Evolutionary conservation across 2,797 vertebrate genomes (phyloP).

Genomic region (Hydrolagus colliei): DNA sequence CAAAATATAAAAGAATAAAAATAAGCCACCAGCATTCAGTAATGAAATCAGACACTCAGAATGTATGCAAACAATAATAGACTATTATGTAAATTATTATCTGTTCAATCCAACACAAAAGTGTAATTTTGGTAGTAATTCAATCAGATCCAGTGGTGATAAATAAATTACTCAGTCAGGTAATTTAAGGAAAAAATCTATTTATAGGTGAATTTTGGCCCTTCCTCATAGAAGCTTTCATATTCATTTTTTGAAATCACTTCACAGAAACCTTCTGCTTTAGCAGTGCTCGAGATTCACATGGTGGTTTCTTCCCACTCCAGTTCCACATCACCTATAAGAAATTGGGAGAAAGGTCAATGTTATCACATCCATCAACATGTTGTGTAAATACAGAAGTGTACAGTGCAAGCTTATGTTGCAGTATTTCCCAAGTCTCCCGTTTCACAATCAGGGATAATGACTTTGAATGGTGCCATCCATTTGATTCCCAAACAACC

Average conservation of each 20-base stretch:
- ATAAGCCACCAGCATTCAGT: neutral
- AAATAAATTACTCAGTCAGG: conserved; percentile 35
- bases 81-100: neutral
- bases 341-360: conserved; percentile 6
- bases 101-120: conserved; percentile 18
- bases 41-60: neutral
- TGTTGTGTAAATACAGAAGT: too few species aligned
- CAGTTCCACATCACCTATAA: conserved; percentile 86
- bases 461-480: too few species aligned
- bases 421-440: too few species aligned
- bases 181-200: conserved; percentile 11
- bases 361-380: neutral
- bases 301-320: conserved; percentile 99
- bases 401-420: too few species aligned
- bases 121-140: conserved; percentile 21
- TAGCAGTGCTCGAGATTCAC: conserved; percentile 54
- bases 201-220: conserved; percentile 58
- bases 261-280: conserved; percentile 31
- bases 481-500: too few species aligned
- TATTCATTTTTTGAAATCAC: conserved; percentile 42
- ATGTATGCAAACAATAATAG: conserved; percentile 35
- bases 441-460: too few species aligned
- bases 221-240: conserved; percentile 49
- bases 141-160: conserved; percentile 49
- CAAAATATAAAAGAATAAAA: conserved; percentile 14